Percentiles rank a stretch among this genome's conserved stretches.
Evolutionary conservation across 2,888 invertebrate genomes (phyloP).

Genomic region (Drosophila melanosoma): DNA sequence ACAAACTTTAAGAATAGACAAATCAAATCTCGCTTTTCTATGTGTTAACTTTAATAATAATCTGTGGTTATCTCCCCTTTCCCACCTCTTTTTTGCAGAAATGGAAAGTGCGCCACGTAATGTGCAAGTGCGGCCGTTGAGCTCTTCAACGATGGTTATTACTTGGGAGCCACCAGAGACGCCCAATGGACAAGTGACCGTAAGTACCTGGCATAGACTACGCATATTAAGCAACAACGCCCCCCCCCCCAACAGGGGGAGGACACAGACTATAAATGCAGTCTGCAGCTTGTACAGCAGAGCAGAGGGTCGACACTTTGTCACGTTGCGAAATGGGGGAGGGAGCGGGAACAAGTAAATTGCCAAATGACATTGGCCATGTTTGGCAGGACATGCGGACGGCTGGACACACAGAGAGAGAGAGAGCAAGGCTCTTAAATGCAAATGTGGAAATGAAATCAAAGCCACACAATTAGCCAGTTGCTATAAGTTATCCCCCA

Average conservation of each 20-base stretch:
- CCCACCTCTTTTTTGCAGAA: slow-evolving; percentile 86
- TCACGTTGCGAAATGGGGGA: slow-evolving; percentile 40
- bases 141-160: slow-evolving; percentile 98
- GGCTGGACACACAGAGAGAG: not conserved
- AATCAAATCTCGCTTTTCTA: not conserved
- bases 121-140: slow-evolving; percentile 96
- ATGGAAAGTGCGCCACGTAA: slow-evolving; percentile 98
- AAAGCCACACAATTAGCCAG: slow-evolving; percentile 52
- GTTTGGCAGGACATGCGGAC: slow-evolving; percentile 34
- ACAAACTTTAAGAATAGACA: not conserved
- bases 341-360: slow-evolving; percentile 30
- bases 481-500: slow-evolving; percentile 2
- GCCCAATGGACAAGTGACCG: slow-evolving; percentile 98
- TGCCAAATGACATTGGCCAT: slow-evolving; percentile 57
- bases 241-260: slow-evolving; percentile 5
- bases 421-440: slow-evolving; percentile 50
- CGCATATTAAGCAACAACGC: slow-evolving; percentile 60
- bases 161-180: slow-evolving; percentile 99
- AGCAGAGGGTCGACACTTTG: slow-evolving; percentile 50
- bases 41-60: slow-evolving; percentile 36
- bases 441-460: slow-evolving; percentile 70
- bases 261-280: slow-evolving; percentile 15
- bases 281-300: slow-evolving; percentile 9
- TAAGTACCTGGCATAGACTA: slow-evolving; percentile 86
- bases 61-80: not conserved